Evolutionary conservation across 2,797 vertebrate species (phyloP), one percentile per base, ranked within the genome.

Genomic region (Calcarius lapponicus): DNA sequence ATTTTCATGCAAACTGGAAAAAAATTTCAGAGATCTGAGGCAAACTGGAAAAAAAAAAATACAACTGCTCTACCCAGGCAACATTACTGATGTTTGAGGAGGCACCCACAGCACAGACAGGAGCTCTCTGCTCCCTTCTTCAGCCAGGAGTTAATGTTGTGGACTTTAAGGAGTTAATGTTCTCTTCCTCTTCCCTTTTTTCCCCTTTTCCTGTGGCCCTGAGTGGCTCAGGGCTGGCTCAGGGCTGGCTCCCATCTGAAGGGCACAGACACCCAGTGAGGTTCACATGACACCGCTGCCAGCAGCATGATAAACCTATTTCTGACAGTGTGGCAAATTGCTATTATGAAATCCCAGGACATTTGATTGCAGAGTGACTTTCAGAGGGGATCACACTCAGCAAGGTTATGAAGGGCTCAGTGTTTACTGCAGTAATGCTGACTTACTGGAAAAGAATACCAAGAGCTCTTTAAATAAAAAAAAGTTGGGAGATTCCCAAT

Each of bases 281-380:
- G 83, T 90, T 93, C 92, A 94, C 92, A 93, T 95, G 95, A 95
- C 3, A 84, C 94, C 94, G 80, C 11, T 81, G 95, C 71, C 94
- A 96, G 93, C 85, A 85, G 90, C 86, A 88, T 6, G 85, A 86
- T 65, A 91, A 97, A 42, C 90, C 92, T 96, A 95, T 96, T 97
- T 94, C 91, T 94, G 93, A 93, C 95, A 94, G 91, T 94, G 95
- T 94, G 88, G 94, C 92, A 96, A 97, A 97, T 96, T 93, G 81
- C 92, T 92, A 67, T 97, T 79, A 86, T 91, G 96, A 96, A 96
- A 96, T 94, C 94, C 89, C 90, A 80, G 95, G 6, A 86, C 84
- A 47, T 93, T 90, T 91, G 95, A 96, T 95, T 93, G 92, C 95
- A 72, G 94, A 94, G 86, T 96, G 95, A 96, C 94, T 97, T 97